A percentile compares a stretch with the other conserved stretches of the same genome.
phyloP scores from a whole-genome alignment of 2,113 vertebrate species.

The Calypte anna region DNA sequence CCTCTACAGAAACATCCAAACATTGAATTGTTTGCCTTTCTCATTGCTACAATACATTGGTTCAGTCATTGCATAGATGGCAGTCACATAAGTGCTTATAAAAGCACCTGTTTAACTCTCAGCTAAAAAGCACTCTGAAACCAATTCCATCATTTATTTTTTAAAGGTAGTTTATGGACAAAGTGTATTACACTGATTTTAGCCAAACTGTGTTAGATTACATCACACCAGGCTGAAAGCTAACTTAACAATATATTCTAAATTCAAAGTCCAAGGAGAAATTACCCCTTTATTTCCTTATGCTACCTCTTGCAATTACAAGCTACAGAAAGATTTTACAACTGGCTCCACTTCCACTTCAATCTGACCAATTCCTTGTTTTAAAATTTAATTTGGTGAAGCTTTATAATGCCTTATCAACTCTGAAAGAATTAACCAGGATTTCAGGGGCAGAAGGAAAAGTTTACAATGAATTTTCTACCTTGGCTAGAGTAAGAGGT shows the following conservation, averaged over 20 bases:
- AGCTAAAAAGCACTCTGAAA: neutral
- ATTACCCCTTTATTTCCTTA: neutral
- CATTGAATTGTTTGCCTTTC: neutral
- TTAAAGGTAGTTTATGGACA: neutral
- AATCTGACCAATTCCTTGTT: no score
- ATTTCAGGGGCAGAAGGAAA: no score
- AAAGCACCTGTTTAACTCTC: neutral
- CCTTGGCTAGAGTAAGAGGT: no score
- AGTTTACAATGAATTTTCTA: no score
- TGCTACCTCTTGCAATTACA: neutral
- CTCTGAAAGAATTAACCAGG: no score
- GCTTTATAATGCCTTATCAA: no score
- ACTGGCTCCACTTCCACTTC: neutral
- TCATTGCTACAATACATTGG: neutral
- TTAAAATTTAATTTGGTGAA: no score
- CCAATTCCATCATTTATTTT: neutral
- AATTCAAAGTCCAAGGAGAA: neutral
- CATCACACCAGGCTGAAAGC: no score
- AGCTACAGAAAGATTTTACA: neutral
- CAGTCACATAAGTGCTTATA: neutral
- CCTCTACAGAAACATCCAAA: neutral
- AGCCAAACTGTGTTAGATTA: neutral
- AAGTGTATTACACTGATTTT: neutral
- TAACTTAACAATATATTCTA: neutral
- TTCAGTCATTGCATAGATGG: neutral